Percentiles rank a stretch among this genome's conserved stretches.
Evolutionary conservation across 2,888 invertebrate genomes (phyloP).

Genomic region (Agrochola lychnidis): DNA sequence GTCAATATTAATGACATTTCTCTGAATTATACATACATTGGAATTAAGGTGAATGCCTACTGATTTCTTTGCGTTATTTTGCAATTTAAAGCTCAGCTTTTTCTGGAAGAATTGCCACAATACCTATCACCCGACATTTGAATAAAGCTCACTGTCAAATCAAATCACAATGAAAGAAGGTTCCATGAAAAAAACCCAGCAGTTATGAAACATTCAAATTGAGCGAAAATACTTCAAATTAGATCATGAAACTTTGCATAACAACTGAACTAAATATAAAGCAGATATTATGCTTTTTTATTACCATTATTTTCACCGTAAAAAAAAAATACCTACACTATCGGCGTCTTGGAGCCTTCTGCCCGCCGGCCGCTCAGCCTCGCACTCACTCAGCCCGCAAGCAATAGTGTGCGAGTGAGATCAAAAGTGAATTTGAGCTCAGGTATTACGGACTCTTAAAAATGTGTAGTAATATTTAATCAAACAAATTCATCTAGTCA

Average conservation of each 20-base stretch:
- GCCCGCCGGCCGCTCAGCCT: too few species aligned
- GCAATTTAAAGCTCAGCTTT: background rate
- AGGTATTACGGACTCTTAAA: too few species aligned
- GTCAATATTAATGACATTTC: background rate
- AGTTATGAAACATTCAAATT: background rate
- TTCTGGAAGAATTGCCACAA: background rate
- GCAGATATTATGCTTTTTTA: too few species aligned
- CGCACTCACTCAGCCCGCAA: too few species aligned
- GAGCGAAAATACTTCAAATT: too few species aligned
- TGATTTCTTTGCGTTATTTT: background rate
- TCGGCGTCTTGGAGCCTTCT: too few species aligned
- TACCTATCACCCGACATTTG: background rate
- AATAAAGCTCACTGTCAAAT: background rate
- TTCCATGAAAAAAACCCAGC: background rate
- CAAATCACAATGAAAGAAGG: background rate
- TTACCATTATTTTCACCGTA: too few species aligned
- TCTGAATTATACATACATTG: background rate
- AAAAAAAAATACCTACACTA: too few species aligned
- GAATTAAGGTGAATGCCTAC: background rate
- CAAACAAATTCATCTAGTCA: conserved; percentile 28
- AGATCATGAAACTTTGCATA: too few species aligned
- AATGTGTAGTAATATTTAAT: background rate
- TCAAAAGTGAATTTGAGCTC: too few species aligned
- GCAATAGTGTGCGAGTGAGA: too few species aligned
- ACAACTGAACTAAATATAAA: too few species aligned